Base-by-base conservation (phyloP, 2,113 vertebrate genomes). In the Xiphophorus hellerii region DNA sequence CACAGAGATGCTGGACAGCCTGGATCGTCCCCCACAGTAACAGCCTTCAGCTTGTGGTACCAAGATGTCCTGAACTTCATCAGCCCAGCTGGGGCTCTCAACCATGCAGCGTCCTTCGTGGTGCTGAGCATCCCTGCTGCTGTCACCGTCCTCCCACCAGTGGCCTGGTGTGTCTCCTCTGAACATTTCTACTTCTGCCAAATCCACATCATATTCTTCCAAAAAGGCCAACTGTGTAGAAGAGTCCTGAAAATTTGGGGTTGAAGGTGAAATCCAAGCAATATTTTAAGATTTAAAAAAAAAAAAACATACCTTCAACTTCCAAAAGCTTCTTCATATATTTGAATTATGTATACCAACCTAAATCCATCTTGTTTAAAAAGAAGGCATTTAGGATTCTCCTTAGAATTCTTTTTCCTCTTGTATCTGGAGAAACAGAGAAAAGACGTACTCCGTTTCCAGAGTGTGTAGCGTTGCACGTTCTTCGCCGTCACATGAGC, bases 31-130 rank as follows among this genome's bases (percentile, higher is more conserved):
- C 74, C 67, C 75, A n/a, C 28, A 71, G 66, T 76, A 81, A 77
- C 71, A 85, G 54, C 76, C 69, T 5, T 79, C 83, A 33, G 75
- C 14, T 72, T 75, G 84, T 44, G 77, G 71, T 64, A 48, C 44
- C 66, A 86, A 89, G 58, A 92, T 80, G 60, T 89, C 87, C 76
- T 86, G 74, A 27, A 92, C 86, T 71, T 92, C 88, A 62, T 92
- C 87, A 1, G 91, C 82, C 91, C 89, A 92, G 63, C 88, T 92
- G 51, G 78, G 69, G 58, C 89, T 88, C 82, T 91, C 90, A 8
- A 91, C 86, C 80, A 88, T 87, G 78, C 51, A 71, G 54, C 84
- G 73, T 69, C 74, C 72, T 63, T 60, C 63, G 58, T 20, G 31
- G 73, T 6, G 39, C 44, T 67, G 83, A 31, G 30, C 58, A 17